Percentiles rank a stretch among this genome's conserved stretches.
Evolutionary conservation across 2,113 vertebrate species (phyloP).

Genomic region (Sinocyclocheilus anshuiensis): DNA sequence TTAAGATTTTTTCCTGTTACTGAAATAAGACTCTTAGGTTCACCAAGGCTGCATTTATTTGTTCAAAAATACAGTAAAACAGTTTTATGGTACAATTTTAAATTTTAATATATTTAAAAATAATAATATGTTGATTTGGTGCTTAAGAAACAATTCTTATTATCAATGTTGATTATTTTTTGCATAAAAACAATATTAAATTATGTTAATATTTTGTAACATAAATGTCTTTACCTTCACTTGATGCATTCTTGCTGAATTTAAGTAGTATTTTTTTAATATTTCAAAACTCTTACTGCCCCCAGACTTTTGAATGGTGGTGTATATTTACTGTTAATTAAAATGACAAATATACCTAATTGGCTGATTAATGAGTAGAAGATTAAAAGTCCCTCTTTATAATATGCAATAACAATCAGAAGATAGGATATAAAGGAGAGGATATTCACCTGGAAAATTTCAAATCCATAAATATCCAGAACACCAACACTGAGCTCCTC

Average conservation of each 20-base stretch:
- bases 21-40: too few species aligned
- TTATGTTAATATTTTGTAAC: background rate
- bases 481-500: slow-evolving; percentile 94
- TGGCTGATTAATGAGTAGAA: background rate
- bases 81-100: too few species aligned
- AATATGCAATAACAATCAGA: background rate
- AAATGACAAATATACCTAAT: background rate
- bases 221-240: background rate
- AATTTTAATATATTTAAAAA: background rate
- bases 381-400: background rate
- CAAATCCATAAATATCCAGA: slow-evolving; percentile 96
- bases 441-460: slow-evolving; percentile 92
- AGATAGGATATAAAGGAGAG: background rate
- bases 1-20: background rate
- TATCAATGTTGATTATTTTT: background rate
- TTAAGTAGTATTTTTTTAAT: background rate
- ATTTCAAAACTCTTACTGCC: background rate
- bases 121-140: background rate
- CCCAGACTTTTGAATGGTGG: background rate
- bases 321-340: background rate
- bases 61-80: background rate
- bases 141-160: too few species aligned
- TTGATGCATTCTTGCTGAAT: background rate
- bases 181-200: background rate
- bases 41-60: background rate